phyloP scores from a whole-genome alignment of 2,888 invertebrate genomes.

The Cerastis rubricosa region DNA sequence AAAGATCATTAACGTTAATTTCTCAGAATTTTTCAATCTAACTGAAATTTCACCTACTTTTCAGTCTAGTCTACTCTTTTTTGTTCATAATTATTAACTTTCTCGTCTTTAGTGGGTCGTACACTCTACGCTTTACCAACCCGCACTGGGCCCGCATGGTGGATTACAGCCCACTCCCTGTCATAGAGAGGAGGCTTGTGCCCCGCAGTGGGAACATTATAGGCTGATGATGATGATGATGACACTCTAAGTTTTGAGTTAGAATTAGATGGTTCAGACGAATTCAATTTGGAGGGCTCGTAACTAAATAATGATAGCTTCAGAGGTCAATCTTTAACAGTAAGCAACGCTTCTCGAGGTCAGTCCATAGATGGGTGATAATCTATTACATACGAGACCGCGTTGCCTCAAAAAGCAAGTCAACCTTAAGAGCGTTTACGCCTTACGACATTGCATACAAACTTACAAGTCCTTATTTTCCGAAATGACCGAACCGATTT shows the following conservation, averaged over 20 bases:
- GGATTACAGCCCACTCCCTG: too few relatives aligned
- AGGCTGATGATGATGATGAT: too few relatives aligned
- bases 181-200: too few relatives aligned
- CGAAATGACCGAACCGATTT: too few relatives aligned
- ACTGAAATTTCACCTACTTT: conserved; percentile 53
- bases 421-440: not conserved
- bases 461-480: too few relatives aligned
- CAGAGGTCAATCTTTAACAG: not conserved
- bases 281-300: not conserved
- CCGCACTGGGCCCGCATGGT: too few relatives aligned
- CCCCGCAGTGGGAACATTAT: too few relatives aligned
- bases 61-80: conserved; percentile 46
- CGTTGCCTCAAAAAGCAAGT: not conserved
- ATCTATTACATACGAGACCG: not conserved
- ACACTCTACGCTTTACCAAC: too few relatives aligned
- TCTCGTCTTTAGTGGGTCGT: conserved; percentile 48
- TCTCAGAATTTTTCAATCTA: conserved; percentile 33
- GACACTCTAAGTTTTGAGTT: too few relatives aligned
- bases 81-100: conserved; percentile 55
- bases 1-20: conserved; percentile 47
- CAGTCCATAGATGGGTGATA: not conserved
- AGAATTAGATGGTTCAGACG: too few relatives aligned
- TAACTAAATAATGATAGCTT: not conserved
- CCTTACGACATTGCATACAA: too few relatives aligned
- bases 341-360: not conserved